phyloP scores from a whole-genome alignment of 2,113 vertebrate genomes.

The Prinia subflava region DNA sequence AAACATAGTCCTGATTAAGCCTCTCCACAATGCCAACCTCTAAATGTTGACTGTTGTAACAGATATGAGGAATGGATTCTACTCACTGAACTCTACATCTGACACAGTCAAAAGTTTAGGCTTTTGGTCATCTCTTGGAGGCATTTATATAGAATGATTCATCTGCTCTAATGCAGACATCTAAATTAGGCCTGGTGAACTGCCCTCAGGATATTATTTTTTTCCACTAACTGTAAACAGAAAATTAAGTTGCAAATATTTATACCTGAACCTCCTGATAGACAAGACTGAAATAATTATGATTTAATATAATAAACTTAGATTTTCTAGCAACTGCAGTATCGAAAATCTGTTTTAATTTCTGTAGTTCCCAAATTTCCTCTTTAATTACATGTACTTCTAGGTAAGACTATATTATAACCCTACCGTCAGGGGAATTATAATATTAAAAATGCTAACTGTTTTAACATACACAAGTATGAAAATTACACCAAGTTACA shows the following conservation, averaged over 20 bases:
- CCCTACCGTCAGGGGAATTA: background rate
- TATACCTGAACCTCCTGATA: background rate
- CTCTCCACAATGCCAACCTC: background rate
- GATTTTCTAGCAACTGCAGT: background rate
- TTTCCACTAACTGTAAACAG: background rate
- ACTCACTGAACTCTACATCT: background rate
- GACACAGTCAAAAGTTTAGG: background rate
- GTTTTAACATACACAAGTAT: background rate
- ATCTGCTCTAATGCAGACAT: background rate
- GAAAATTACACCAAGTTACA: background rate
- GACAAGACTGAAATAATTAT: background rate
- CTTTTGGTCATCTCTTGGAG: background rate
- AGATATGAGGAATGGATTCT: background rate
- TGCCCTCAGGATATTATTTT: background rate
- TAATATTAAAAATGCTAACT: background rate
- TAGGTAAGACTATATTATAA: background rate
- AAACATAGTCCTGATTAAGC: background rate
- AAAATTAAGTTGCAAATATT: background rate
- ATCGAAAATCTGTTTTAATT: background rate
- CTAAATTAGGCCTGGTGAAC: background rate
- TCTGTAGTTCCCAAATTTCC: background rate
- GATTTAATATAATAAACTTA: background rate
- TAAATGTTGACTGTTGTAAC: background rate
- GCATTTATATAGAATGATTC: conserved; percentile 5
- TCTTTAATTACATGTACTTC: background rate